phyloP scores from a whole-genome alignment of 2,797 vertebrate species.

The Buphagus erythrorhynchus region DNA sequence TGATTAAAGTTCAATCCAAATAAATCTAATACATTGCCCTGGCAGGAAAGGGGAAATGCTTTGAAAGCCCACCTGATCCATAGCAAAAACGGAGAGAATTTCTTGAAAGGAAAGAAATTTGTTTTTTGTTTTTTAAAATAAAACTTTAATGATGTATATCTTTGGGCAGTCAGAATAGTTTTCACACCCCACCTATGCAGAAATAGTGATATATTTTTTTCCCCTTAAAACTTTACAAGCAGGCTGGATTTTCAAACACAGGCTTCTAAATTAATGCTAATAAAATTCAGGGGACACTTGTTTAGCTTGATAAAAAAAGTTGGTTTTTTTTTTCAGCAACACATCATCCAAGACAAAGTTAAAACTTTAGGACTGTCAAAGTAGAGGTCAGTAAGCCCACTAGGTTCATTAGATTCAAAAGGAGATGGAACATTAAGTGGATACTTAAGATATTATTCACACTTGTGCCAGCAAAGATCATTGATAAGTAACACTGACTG shows the following conservation, averaged over 20 bases:
- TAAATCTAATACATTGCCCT: background rate
- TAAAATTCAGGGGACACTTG: background rate
- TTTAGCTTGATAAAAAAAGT: background rate
- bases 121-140: background rate
- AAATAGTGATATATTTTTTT: background rate
- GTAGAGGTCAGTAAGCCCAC: background rate
- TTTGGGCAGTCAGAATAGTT: background rate
- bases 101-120: background rate
- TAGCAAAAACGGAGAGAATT: background rate
- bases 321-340: background rate
- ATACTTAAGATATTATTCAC: background rate
- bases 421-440: background rate
- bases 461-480: background rate
- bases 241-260: background rate
- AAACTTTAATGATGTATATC: background rate
- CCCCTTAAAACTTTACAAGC: background rate
- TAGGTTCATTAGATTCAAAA: background rate
- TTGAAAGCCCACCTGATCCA: background rate
- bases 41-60: background rate
- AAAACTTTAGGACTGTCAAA: background rate
- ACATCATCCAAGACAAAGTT: background rate
- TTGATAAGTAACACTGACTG: background rate
- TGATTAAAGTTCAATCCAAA: constrained; percentile 3
- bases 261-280: background rate
- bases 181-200: background rate